These are phyloP conservation scores for Elephantulus edwardii DNA, from an alignment of 2,113 vertebrate genomes.

Conservation along the genomic window DNA sequence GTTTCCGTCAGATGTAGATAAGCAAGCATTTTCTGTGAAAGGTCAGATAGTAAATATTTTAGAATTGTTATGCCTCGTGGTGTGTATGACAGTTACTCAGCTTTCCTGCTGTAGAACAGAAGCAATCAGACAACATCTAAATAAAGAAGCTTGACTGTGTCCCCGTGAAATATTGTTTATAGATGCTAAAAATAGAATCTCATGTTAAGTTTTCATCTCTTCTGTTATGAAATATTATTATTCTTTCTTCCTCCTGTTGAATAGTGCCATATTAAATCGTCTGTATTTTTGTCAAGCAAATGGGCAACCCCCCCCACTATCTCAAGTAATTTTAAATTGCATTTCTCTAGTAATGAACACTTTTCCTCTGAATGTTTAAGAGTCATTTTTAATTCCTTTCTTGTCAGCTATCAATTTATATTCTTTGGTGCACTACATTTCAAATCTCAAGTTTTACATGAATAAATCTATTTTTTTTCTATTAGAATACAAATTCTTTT, in stretches of 20 bases:
- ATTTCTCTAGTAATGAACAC: neutral
- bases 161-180: conserved; percentile 2
- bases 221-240: neutral
- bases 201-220: neutral
- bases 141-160: neutral
- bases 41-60: neutral
- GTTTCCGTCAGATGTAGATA: neutral
- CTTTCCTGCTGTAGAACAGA: neutral
- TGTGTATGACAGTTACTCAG: neutral
- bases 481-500: neutral
- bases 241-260: neutral
- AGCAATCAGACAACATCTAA: neutral
- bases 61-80: neutral
- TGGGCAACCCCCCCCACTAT: neutral
- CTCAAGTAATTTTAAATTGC: neutral
- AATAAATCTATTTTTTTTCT: neutral
- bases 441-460: conserved; percentile 22
- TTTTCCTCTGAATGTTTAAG: neutral
- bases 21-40: neutral
- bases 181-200: neutral
- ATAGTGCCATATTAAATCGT: neutral
- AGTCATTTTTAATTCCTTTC: neutral
- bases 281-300: neutral
- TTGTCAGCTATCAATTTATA: neutral
- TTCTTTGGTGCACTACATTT: neutral